Base-by-base conservation (phyloP, 2,888 invertebrate genomes). In the Slavum lentiscoides region DNA sequence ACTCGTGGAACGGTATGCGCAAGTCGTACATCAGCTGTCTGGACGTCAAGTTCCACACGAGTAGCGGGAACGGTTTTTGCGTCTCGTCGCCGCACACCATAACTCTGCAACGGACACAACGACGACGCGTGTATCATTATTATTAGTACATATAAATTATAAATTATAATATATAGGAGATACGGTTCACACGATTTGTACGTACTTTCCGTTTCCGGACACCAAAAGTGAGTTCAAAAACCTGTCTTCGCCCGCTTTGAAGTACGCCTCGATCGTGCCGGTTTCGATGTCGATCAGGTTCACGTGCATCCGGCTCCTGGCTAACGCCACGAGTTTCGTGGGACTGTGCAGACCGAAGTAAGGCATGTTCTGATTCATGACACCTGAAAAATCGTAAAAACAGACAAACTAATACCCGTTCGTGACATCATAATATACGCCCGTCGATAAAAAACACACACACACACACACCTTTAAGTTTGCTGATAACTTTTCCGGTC, bases 341-440 rank as follows among this genome's bases (percentile, higher is more conserved):
- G 90, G 87, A 87, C 94, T 93, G 86, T 95, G 94, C 15, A 94
- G 89, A 0, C 94, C 95, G 87, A 92, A 96, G 86, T 91, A 95
- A 82, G 95, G 94, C 94, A 95, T 94, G 87, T 94, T 94, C 86
- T 95, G 94, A 88, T 95, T 95, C 94, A 95, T 95, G 49, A 95
- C 93, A 58, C 94, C 94, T 85, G 94, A 93, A 68, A 94, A 87
- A 62, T 93, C 30, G 30, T 2, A 58, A 55, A 43, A 23, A n/a
- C 15, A 19, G 37, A 72, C 7, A 7, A 43, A 0, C 5, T 19
- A n/a, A 39, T 11, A 15, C 19, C 2, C 11, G 37, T 58, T 39
- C 1, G 43, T 43, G 43, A 43, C 15, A 49, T 15, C 43, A 49
- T 17, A 19, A 7, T 23, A n/a, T 30, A 61, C 30, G 4, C 2